Base-by-base conservation (phyloP, 2,888 invertebrate species). In the Aphidoletes aphidimyza region DNA sequence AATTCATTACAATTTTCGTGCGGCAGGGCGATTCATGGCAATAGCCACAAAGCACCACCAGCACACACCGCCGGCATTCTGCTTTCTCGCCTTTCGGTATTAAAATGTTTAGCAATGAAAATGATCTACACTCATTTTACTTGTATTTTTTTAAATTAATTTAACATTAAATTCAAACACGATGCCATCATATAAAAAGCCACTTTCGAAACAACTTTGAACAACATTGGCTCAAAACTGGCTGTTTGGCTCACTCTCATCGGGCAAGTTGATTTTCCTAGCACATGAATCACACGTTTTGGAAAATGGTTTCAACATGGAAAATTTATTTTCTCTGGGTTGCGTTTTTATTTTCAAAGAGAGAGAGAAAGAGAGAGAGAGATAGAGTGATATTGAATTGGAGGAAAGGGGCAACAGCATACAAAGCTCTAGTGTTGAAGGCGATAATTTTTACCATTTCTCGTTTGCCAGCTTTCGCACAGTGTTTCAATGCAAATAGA, bases 61-160 rank as follows among this genome's bases (percentile, higher is more conserved):
- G 26, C 11, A 14, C 0, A 17, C 19, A 30, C 14, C 14, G 5
- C 3, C 14, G 3, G 34, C 30, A 30, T 69, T 30, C 30, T 69
- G 34, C 69, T 30, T 8, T 30, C 69, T 3, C 34, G n/a, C n/a
- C n/a, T n/a, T n/a, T n/a, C 17, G 26, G 30, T 30, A 69, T 69
- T 69, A 30, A 69, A 69, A 69, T 30, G 69, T 69, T 69, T 30
- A 69, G n/a, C 34, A 30, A 69, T 30, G 17, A 69, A 69, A 69
- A 34, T 69, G 69, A 69, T 69, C 69, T 19, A 69, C 69, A 69
- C 69, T 69, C 26, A 69, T 69, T 69, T 69, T 14, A 26, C 69
- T 26, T 69, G n/a, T n/a, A n/a, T n/a, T 14, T 2, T 6, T 69
- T 69, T 69, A 30, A 69, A 69, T 69, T 69, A 69, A 69, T 69